Evolutionary conservation across 2,797 vertebrate species (phyloP), one percentile per base, ranked within the genome.

Genomic region (Molothrus ater): DNA sequence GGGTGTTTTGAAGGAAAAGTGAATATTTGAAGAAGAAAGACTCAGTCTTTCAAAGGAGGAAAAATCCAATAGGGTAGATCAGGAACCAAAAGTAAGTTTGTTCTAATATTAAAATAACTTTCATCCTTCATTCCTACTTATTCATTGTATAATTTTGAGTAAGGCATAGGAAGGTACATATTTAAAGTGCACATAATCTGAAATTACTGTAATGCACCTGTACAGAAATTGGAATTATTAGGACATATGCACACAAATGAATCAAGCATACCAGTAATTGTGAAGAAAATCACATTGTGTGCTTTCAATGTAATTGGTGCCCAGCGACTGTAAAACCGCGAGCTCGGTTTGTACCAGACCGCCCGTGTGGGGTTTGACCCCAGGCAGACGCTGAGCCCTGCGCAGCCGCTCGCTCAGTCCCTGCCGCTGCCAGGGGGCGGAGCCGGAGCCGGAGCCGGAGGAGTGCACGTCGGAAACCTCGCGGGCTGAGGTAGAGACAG

Each of bases 401-500:
- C 34, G 0, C 11, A 9, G 24, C 24, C n/a, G 34, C 56, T 59
- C 22, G 16, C n/a, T 17, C 56, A 1, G 56, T 8, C 22, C 34
- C 24, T 26, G 57, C 24, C 34, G 16, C 57, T 59, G 57, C 34
- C 7, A 1, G 11, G 56, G 34, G 32, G 57, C 34, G 56, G 34
- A 21, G 57, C 9, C 57, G 12, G 24, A 13, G 25, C 34, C 34
- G 34, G 57, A 59, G 24, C 9, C 57, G 12, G 24, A 13, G 25
- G 11, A 9, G 34, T 18, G 34, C 28, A 18, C 38, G 17, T 13
- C 34, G 1, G 34, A 38, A 13, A 28, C 25, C 57, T 28, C 57
- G 0, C 1, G 17, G 22, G 57, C 57, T 38, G 25, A 19, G 34
- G 4, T 13, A 25, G 7, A 17, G 56, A 5, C 34, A 7, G 25